A percentile compares a stretch with the other conserved stretches of the same genome.
phyloP scores from a whole-genome alignment of 2,113 vertebrate species.

The Collichthys lucidus region DNA sequence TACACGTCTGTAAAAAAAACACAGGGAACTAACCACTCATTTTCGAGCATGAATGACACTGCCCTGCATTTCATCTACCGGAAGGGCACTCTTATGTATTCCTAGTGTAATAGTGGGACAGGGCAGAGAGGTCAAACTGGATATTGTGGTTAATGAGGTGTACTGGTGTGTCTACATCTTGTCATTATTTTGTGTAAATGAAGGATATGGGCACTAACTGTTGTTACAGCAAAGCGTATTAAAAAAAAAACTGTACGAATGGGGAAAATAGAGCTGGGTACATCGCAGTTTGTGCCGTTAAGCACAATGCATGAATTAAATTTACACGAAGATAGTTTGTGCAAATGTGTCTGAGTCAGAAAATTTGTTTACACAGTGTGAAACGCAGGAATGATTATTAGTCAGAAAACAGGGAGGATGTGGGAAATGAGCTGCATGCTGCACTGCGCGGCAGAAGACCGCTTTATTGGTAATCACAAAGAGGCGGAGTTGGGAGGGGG shows the following conservation, averaged over 20 bases:
- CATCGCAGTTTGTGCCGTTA: constrained; percentile 22
- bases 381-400: constrained; percentile 42
- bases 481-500: constrained; percentile 46
- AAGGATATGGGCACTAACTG: constrained; percentile 7
- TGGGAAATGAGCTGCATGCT: constrained; percentile 13
- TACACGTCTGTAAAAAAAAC: background rate
- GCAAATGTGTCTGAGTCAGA: constrained; percentile 31
- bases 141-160: constrained; percentile 13
- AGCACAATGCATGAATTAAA: constrained; percentile 41
- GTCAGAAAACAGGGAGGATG: constrained; percentile 14
- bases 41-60: background rate
- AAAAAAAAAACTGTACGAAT: constrained; percentile 12
- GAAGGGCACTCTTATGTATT: background rate
- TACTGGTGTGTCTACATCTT: constrained; percentile 20
- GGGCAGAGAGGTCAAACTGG: constrained; percentile 14
- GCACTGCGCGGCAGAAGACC: constrained; percentile 25
- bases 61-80: too few species aligned
- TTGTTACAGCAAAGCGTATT: constrained; percentile 5
- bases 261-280: background rate
- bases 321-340: constrained; percentile 26
- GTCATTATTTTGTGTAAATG: constrained; percentile 29
- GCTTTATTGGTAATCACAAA: constrained; percentile 44
- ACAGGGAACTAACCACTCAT: background rate
- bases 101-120: background rate
- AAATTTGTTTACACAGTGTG: constrained; percentile 39